Percentiles rank a stretch among this genome's conserved stretches.
Evolutionary conservation across 2,888 invertebrate genomes (phyloP).

Genomic region (Hirtodrosophila duncani): DNA sequence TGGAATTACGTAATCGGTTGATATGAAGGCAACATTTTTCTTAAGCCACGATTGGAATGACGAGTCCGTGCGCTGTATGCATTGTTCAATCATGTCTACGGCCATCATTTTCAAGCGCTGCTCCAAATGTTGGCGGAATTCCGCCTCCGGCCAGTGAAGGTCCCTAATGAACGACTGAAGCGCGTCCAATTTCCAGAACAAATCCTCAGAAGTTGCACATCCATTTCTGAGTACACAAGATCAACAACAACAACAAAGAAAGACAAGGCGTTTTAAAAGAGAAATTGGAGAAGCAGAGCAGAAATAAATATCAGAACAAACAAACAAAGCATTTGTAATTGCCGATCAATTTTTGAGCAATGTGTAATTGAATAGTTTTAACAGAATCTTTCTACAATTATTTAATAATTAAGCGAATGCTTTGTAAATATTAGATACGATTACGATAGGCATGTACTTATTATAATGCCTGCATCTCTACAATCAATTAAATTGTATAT

Average conservation of each 20-base stretch:
- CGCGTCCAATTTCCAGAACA: slow-evolving; percentile 99
- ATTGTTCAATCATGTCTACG: slow-evolving; percentile 99
- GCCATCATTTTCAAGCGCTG: slow-evolving; percentile 98
- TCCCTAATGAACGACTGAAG: slow-evolving; percentile 98
- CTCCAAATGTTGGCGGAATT: slow-evolving; percentile 97
- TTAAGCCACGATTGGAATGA: slow-evolving; percentile 96
- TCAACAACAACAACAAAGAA: background rate
- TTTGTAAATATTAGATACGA: too few species aligned
- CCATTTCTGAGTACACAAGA: slow-evolving; percentile 84
- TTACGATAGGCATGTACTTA: too few species aligned
- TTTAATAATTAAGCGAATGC: too few species aligned
- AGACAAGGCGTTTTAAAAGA: background rate
- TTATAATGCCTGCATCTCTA: too few species aligned
- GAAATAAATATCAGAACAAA: too few species aligned
- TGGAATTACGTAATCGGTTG: slow-evolving; percentile 98
- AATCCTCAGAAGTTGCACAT: slow-evolving; percentile 98
- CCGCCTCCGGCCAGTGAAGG: slow-evolving; percentile 99
- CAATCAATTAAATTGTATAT: too few species aligned
- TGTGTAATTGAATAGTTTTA: too few species aligned
- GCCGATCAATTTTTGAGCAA: too few species aligned
- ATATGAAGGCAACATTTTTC: slow-evolving; percentile 94
- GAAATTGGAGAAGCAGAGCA: too few species aligned
- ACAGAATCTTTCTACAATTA: too few species aligned
- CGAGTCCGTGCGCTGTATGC: slow-evolving; percentile 92
- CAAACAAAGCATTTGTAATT: too few species aligned